Base-by-base conservation (phyloP, 2,888 invertebrate species). In the Epinotia demarniana region DNA sequence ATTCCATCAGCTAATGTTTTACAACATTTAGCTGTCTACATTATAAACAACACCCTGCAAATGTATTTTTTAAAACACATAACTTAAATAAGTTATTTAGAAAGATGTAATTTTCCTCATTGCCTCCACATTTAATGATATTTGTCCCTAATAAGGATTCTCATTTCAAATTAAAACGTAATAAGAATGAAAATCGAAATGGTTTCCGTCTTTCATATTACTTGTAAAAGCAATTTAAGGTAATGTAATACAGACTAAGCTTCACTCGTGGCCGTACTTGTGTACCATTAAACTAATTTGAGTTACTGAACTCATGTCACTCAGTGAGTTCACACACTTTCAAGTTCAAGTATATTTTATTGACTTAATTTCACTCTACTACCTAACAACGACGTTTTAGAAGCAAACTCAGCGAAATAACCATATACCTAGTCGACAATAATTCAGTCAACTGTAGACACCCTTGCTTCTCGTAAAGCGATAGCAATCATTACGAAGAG, bases 101-200 rank as follows among this genome's bases (percentile, higher is more conserved):
- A n/a, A n/a, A n/a, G n/a, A 18, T 43, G 16, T 61, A 16, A 46
- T 58, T 69, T 58, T 69, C 68, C 43, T 46, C 13, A 58, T 58
- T 58, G n/a, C 68, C 43, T 46, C 43, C 16, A 58, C 4, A n/a
- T 23, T 46, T 3, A 58, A 57, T 27, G 55, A 19, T 19, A 18
- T 46, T 46, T 58, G 11, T 2, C 23, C 43, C 23, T 58, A 46
- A 33, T 69, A 23, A 58, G 43, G 69, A 74, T 63, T 57, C 57
- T 33, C 58, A 49, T 74, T 74, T 74, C 69, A 58, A 69, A 74
- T 62, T 62, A 73, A 62, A 68, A 62, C 43, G 19, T 73, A 73
- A 67, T 67, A 53, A 73, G 61, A 39, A 73, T 67, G 43, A 55
- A 49, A 39, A 61, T 18, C 16, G 19, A 55, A 61, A 61, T 67